Base-by-base conservation (phyloP, 2,113 vertebrate species). In the Alethe diademata region DNA sequence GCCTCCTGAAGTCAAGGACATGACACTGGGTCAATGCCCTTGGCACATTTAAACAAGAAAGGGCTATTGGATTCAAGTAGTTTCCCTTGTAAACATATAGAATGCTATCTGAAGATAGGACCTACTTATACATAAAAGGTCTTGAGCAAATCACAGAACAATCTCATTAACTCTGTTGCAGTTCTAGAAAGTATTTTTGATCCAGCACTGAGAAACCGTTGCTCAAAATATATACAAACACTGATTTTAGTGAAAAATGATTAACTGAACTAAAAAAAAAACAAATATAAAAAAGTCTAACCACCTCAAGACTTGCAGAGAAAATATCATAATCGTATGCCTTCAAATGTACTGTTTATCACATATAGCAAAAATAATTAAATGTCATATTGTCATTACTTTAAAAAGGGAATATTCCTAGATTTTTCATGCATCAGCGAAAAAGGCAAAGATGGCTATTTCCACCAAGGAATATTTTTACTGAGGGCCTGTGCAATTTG, bases 301-400 rank as follows among this genome's bases (percentile, higher is more conserved):
- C 2, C 3, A 38, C 11, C 9, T 61, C 29, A 70, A 40, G 19
- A 69, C 3, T 66, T 76, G 18, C 18, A 66, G 12, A 40, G 15
- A 73, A 86, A 80, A 54, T 33, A 45, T 18, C 7, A 20, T 6
- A 66, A 6, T 62, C 10, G 9, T 51, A 29, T n/a, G 7, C 7
- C 14, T 86, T 88, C 20, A n/a, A 72, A 58, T 17, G 1, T 20
- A 19, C 33, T 86, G 5, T 12, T 75, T 45, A 23, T 51, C 35
- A 33, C 11, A 5, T 24, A 38, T 7, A 64, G 6, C 11, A 72
- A 92, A 70, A 70, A 36, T 6, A 60, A 29, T 33, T 65, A 38
- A 48, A 53, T 50, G 1, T 10, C 4, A 0, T 14, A 17, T 51
- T 47, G 8, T 47, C 4, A 22, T 42, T 48, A 26, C 11, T 75